Percentiles rank a stretch among this genome's conserved stretches.
Evolutionary conservation across 2,113 vertebrate species (phyloP).

Genomic region (Hyperoodon ampullatus): DNA sequence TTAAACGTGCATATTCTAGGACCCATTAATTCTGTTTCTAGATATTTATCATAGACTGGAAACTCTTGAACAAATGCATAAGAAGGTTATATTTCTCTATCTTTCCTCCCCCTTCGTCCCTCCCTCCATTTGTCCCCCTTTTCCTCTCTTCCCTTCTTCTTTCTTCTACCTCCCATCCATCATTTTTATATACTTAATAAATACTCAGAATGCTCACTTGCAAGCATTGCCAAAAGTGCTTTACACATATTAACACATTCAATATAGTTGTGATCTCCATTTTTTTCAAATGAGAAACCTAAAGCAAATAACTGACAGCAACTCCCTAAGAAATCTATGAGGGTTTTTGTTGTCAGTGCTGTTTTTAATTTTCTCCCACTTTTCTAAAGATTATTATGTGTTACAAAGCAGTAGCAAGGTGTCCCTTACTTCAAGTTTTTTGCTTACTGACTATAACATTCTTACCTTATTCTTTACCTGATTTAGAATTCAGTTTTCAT

Average conservation of each 20-base stretch:
- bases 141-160: no score
- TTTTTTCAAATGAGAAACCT: not conserved
- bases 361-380: not conserved
- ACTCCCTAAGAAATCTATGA: not conserved
- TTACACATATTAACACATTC: not conserved
- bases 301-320: no score
- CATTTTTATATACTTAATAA: not conserved
- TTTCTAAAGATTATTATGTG: not conserved
- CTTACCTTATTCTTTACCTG: not conserved
- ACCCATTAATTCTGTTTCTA: not conserved
- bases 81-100: not conserved
- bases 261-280: no score
- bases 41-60: not conserved
- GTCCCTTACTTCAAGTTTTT: not conserved
- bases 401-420: not conserved
- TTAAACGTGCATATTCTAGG: not conserved
- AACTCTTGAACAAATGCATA: no score
- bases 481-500: not conserved
- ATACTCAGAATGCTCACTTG: not conserved
- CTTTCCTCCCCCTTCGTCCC: not conserved
- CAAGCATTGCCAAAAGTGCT: no score
- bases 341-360: not conserved
- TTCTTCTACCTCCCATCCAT: not conserved
- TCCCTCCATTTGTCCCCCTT: no score
- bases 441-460: not conserved